A percentile compares a stretch with the other conserved stretches of the same genome.
Evolutionary conservation across 2,888 invertebrate genomes (phyloP).

Genomic region (Deilephila elpenor): DNA sequence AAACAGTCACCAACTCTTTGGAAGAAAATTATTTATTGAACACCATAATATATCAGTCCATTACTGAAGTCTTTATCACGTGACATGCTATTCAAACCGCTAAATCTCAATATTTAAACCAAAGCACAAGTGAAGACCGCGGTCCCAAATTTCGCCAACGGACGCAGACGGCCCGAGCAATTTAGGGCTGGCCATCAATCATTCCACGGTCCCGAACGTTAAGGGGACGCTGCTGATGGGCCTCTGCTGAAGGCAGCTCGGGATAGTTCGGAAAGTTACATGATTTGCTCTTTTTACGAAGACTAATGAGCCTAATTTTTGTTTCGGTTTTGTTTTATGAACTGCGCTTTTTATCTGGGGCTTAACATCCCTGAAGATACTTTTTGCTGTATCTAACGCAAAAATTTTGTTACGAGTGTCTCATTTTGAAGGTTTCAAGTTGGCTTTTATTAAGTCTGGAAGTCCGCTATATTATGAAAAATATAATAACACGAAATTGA

Average conservation of each 20-base stretch:
- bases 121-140: slow-evolving; percentile 41
- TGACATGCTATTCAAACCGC: not conserved
- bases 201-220: slow-evolving; percentile 30
- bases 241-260: slow-evolving; percentile 4
- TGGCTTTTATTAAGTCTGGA: too few species aligned
- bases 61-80: too few species aligned
- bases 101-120: slow-evolving; percentile 38
- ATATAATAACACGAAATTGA: too few species aligned
- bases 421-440: too few species aligned
- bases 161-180: slow-evolving; percentile 44
- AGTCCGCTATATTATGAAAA: too few species aligned
- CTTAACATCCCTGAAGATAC: not conserved
- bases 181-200: slow-evolving; percentile 39
- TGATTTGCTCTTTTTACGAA: slow-evolving; percentile 6
- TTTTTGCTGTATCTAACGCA: too few species aligned
- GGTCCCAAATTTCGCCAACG: slow-evolving; percentile 44
- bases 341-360: not conserved
- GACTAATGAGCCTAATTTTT: not conserved
- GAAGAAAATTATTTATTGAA: too few species aligned
- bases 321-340: slow-evolving; percentile 1
- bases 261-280: slow-evolving; percentile 20
- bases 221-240: slow-evolving; percentile 20
- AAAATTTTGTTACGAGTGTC: too few species aligned
- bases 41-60: too few species aligned
- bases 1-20: too few species aligned